phyloP scores from a whole-genome alignment of 2,113 vertebrate genomes.

The Beaufortia kweichowensis region DNA sequence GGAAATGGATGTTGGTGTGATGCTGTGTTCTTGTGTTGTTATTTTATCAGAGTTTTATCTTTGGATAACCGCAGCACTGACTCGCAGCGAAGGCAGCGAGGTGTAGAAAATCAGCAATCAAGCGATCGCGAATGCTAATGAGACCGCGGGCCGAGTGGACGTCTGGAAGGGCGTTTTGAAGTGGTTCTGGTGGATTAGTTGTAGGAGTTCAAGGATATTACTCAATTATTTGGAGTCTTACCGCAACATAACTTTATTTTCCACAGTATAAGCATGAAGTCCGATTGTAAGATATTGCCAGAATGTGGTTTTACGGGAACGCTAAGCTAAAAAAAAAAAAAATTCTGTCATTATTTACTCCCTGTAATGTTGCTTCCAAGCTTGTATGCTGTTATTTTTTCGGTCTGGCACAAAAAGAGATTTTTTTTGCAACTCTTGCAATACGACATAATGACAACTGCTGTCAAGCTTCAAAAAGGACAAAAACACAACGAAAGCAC shows the following conservation, averaged over 20 bases:
- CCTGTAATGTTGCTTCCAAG: no score
- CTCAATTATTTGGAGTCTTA: slow-evolving; percentile 1
- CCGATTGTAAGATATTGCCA: no score
- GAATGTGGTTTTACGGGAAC: no score
- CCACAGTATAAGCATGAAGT: not conserved
- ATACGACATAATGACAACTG: no score
- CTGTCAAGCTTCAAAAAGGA: no score
- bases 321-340: no score
- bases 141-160: slow-evolving; percentile 6
- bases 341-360: no score
- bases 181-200: slow-evolving; percentile 37
- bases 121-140: slow-evolving; percentile 9
- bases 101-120: slow-evolving; percentile 41
- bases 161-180: slow-evolving; percentile 24
- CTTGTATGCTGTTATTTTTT: no score
- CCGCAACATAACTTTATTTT: slow-evolving; percentile 5
- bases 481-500: no score
- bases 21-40: not conserved
- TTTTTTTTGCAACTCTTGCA: no score
- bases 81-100: not conserved
- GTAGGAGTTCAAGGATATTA: slow-evolving; percentile 29
- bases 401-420: no score
- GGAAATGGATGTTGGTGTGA: slow-evolving; percentile 33
- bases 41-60: slow-evolving; percentile 15
- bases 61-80: not conserved